phyloP scores from a whole-genome alignment of 2,113 vertebrate species.

The Melanerpes aurifrons region DNA sequence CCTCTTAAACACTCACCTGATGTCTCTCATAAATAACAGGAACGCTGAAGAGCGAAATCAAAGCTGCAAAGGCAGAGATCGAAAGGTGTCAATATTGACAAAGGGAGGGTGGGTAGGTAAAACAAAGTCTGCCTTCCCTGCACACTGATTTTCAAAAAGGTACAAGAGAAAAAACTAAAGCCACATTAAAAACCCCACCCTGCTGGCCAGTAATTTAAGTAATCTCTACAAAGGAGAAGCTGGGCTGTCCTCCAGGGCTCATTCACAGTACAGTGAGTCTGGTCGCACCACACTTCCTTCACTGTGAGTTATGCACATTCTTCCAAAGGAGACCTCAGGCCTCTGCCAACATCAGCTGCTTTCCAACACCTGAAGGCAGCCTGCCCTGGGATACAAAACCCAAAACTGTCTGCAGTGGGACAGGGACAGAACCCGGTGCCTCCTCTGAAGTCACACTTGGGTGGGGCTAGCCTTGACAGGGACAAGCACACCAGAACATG shows the following conservation, averaged over 20 bases:
- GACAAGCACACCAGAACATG: neutral
- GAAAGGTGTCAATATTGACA: neutral
- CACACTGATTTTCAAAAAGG: neutral
- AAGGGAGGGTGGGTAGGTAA: neutral
- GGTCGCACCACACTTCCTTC: neutral
- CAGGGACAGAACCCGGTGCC: neutral
- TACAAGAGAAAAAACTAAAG: neutral
- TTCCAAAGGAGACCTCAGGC: neutral
- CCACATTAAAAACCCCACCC: neutral
- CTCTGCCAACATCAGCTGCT: neutral
- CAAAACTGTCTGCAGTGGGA: neutral
- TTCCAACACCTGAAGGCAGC: neutral
- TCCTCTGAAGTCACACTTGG: neutral
- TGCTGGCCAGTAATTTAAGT: neutral
- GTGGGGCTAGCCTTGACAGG: neutral
- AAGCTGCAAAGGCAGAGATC: slow-evolving; percentile 76
- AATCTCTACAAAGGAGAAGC: neutral
- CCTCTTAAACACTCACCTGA: slow-evolving; percentile 81
- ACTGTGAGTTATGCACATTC: neutral
- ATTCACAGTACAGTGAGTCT: neutral
- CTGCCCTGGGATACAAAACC: neutral
- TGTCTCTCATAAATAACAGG: slow-evolving; percentile 96
- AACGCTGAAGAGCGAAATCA: slow-evolving; percentile 91
- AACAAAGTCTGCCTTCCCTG: neutral
- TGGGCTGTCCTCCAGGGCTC: neutral